Percentiles rank a stretch among this genome's conserved stretches.
Evolutionary conservation across 2,113 vertebrate genomes (phyloP).

Genomic region (Archocentrus centrarchus): DNA sequence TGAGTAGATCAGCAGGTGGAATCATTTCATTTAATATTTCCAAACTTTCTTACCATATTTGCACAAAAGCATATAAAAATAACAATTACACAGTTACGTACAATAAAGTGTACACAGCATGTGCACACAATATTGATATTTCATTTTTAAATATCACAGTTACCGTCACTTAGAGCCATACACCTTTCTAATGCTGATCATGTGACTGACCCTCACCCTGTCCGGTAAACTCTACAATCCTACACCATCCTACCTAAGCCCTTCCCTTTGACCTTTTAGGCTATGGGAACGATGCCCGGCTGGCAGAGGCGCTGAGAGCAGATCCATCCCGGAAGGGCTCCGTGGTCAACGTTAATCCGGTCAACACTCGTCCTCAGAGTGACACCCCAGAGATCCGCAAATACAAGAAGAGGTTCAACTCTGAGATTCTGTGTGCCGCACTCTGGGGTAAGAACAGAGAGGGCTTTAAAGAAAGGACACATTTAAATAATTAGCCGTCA

Average conservation of each 20-base stretch:
- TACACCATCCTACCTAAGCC: slow-evolving; percentile 57
- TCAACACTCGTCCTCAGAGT: slow-evolving; percentile 97
- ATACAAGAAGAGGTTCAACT: slow-evolving; percentile 99
- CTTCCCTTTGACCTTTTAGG: slow-evolving; percentile 80
- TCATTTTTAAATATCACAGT: neutral
- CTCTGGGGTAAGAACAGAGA: slow-evolving; percentile 89
- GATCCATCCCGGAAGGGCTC: slow-evolving; percentile 96
- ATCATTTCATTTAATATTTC: neutral
- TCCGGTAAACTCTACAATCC: slow-evolving; percentile 44
- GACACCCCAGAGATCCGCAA: slow-evolving; percentile 99
- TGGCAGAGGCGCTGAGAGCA: slow-evolving; percentile 93
- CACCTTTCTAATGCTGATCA: slow-evolving; percentile 12
- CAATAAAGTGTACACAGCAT: neutral
- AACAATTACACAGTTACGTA: neutral
- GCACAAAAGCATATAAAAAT: neutral
- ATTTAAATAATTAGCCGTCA: neutral
- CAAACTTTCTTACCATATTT: neutral
- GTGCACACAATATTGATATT: neutral
- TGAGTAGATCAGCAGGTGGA: neutral
- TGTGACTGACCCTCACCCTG: slow-evolving; percentile 43
- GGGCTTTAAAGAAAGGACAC: neutral
- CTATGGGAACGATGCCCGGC: slow-evolving; percentile 92
- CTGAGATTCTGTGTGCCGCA: slow-evolving; percentile 96
- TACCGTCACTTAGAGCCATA: neutral
- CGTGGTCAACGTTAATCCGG: slow-evolving; percentile 98